Evolutionary conservation across 2,888 invertebrate genomes (phyloP).

Genomic region (Ceriagrion tenellum): DNA sequence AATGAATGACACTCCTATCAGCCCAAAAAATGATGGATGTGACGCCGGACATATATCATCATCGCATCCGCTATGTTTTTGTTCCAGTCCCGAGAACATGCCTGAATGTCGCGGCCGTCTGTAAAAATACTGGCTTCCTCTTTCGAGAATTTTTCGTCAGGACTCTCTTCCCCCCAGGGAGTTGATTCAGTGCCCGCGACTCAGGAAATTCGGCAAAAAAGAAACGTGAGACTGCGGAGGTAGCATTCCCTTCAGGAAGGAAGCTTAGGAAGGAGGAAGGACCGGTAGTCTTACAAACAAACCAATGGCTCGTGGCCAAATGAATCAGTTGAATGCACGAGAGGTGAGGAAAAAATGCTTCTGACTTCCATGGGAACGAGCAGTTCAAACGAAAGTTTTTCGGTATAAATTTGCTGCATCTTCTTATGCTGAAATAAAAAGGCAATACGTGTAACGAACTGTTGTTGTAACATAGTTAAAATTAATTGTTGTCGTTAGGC

Average conservation of each 20-base stretch:
- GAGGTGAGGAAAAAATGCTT: not conserved
- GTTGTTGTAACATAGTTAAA: too few relatives aligned
- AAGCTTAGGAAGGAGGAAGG: not conserved
- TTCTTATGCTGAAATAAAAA: too few relatives aligned
- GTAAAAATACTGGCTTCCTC: not conserved
- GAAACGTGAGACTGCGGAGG: not conserved
- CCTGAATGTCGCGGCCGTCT: not conserved
- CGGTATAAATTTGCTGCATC: too few relatives aligned
- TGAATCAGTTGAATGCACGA: conserved; percentile 9
- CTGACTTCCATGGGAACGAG: too few relatives aligned
- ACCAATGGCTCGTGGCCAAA: not conserved
- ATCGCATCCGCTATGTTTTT: not conserved
- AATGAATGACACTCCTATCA: not conserved
- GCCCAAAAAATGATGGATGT: not conserved
- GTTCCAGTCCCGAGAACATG: not conserved
- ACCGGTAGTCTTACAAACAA: not conserved
- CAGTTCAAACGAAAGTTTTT: too few relatives aligned
- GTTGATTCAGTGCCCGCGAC: not conserved
- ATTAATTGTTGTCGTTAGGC: too few relatives aligned
- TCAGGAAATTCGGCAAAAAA: not conserved
- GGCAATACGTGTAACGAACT: too few relatives aligned
- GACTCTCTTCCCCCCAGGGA: not conserved
- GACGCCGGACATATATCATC: not conserved
- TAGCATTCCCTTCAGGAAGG: not conserved
- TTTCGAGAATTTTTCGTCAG: not conserved